A percentile compares a stretch with the other conserved stretches of the same genome.
phyloP scores from a whole-genome alignment of 2,888 invertebrate species.

The Myathropa florea region DNA sequence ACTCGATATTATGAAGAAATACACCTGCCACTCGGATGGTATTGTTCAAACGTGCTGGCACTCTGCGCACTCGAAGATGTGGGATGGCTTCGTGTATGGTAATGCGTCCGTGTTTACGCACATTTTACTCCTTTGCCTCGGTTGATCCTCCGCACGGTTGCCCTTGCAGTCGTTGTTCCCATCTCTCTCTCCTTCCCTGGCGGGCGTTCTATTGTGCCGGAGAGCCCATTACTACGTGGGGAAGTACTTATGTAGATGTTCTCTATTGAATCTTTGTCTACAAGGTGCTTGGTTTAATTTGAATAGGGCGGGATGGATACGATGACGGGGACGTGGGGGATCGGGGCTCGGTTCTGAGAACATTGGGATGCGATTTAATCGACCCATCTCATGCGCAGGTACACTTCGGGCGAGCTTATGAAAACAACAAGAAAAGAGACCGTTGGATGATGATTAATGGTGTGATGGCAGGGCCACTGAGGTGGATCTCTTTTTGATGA shows the following conservation, averaged over 20 bases:
- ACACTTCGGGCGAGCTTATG: neutral
- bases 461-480: conserved; percentile 41
- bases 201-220: neutral
- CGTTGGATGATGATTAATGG: conserved; percentile 62
- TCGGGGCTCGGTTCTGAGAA: conserved; percentile 48
- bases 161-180: neutral
- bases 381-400: conserved; percentile 44
- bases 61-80: conserved; percentile 51
- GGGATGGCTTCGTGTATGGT: conserved; percentile 59
- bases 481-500: conserved; percentile 28
- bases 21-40: conserved; percentile 63
- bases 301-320: conserved; percentile 39
- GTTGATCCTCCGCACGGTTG: conserved; percentile 39
- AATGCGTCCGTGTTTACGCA: conserved; percentile 68
- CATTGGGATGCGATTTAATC: conserved; percentile 58
- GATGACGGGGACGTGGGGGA: neutral
- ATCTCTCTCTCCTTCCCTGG: neutral
- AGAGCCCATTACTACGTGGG: conserved; percentile 7
- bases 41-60: conserved; percentile 29
- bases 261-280: conserved; percentile 55
- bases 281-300: conserved; percentile 62
- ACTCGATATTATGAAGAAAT: conserved; percentile 65
- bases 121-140: conserved; percentile 65
- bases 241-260: conserved; percentile 46
- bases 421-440: conserved; percentile 32